Conservation (phyloP, 2,797 vertebrate species). For the Oreonectes daqikongensis region DNA sequence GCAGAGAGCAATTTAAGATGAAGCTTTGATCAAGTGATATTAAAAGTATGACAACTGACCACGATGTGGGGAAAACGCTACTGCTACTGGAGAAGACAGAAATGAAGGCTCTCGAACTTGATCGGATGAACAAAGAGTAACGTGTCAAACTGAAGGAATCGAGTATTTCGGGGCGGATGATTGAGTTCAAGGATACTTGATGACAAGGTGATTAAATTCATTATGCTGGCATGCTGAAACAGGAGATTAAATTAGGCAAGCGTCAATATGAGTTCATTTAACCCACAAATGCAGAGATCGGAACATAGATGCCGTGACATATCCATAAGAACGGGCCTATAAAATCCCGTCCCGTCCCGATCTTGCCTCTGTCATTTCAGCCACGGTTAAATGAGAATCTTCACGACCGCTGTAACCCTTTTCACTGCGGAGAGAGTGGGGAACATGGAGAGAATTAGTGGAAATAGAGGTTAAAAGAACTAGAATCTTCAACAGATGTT, state of each 20-base stretch:
- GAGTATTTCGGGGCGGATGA: constrained; percentile 20
- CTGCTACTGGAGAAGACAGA: constrained; percentile 68
- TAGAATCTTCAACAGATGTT: constrained; percentile 24
- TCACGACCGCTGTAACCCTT: constrained; percentile 23
- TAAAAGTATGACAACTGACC: constrained; percentile 92
- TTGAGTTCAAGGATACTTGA: constrained; percentile 33
- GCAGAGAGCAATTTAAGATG: constrained; percentile 89
- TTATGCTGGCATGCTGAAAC: constrained; percentile 31
- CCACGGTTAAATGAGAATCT: constrained; percentile 48
- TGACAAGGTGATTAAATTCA: constrained; percentile 35
- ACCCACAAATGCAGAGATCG: constrained; percentile 19
- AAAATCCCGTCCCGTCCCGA: constrained; percentile 2
- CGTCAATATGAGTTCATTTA: constrained; percentile 33
- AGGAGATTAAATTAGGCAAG: constrained; percentile 28
- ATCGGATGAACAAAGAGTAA: constrained; percentile 10
- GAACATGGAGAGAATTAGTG: neutral
- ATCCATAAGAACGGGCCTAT: neutral
- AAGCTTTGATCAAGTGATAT: constrained; percentile 91
- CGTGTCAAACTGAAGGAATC: constrained; percentile 36
- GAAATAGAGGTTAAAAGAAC: neutral
- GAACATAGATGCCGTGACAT: neutral
- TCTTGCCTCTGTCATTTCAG: constrained; percentile 37
- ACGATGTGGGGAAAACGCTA: constrained; percentile 78
- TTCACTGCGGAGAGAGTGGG: constrained; percentile 5
- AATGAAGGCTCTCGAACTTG: constrained; percentile 14